A percentile compares a stretch with the other conserved stretches of the same genome.
Conservation (phyloP, 2,888 invertebrate species). For the Bibio marci region DNA sequence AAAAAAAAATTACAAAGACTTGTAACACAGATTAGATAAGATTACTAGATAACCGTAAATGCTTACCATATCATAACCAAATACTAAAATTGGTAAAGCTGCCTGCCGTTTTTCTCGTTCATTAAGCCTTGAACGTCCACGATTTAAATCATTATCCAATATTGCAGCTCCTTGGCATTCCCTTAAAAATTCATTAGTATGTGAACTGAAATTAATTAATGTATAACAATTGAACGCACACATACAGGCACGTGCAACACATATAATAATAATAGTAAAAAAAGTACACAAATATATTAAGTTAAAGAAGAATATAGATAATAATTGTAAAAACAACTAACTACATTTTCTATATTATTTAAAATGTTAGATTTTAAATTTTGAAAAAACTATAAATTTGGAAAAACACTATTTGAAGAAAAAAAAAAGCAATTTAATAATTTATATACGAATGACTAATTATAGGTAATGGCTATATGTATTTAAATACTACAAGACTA, state of each 20-base stretch:
- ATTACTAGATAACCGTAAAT: too few species aligned
- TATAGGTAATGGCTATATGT: too few species aligned
- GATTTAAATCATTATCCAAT: conserved; percentile 30
- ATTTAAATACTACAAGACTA: too few species aligned
- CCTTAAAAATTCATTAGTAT: conserved; percentile 65
- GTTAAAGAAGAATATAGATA: too few species aligned
- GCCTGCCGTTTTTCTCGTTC: conserved; percentile 77
- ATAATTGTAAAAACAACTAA: too few species aligned
- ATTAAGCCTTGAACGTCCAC: conserved; percentile 39
- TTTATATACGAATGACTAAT: too few species aligned
- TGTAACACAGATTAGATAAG: neutral
- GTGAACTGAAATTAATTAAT: conserved; percentile 40
- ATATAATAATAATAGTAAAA: too few species aligned
- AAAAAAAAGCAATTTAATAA: too few species aligned
- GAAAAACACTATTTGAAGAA: too few species aligned
- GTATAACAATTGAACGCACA: conserved; percentile 5
- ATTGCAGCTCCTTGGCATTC: conserved; percentile 41
- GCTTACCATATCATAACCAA: conserved; percentile 67
- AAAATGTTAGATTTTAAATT: too few species aligned
- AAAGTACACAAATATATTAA: neutral
- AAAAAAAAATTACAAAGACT: neutral
- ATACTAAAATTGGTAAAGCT: conserved; percentile 75
- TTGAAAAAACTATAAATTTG: too few species aligned
- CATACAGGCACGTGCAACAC: neutral
- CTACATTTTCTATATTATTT: too few species aligned